Percentiles rank a stretch among this genome's conserved stretches.
Evolutionary conservation across 2,113 vertebrate genomes (phyloP).

Genomic region (Eurystomus gularis): DNA sequence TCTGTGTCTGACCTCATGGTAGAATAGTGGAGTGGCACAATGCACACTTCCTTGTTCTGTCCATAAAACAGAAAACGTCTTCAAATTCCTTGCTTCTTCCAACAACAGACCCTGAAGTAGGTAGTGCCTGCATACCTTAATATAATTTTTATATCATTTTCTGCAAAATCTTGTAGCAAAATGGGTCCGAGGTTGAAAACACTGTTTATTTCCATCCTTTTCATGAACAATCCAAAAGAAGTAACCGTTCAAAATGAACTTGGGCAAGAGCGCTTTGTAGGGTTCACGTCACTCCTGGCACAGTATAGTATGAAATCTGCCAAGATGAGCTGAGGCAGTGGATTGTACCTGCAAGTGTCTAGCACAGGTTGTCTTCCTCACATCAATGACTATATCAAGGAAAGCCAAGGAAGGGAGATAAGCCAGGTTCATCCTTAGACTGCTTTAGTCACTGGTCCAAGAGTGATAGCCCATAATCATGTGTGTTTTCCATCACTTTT

Average conservation of each 20-base stretch:
- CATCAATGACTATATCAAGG: neutral
- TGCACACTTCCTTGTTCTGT: neutral
- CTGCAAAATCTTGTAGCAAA: neutral
- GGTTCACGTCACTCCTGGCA: neutral
- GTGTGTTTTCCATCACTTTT: neutral
- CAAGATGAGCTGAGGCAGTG: neutral
- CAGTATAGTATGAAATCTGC: neutral
- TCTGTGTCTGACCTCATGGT: neutral
- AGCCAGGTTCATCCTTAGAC: neutral
- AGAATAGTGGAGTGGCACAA: neutral
- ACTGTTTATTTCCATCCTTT: neutral
- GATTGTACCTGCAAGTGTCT: neutral
- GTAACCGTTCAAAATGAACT: neutral
- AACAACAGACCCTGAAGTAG: neutral
- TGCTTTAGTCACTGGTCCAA: neutral
- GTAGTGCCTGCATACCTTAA: neutral
- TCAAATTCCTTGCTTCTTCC: neutral
- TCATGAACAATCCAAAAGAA: neutral
- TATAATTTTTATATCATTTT: neutral
- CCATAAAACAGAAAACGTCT: neutral
- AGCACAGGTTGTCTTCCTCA: neutral
- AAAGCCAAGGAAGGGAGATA: neutral
- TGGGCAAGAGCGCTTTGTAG: neutral
- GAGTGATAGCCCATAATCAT: neutral
- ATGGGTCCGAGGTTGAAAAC: neutral